Percentiles rank a stretch among this genome's conserved stretches.
Conservation (phyloP, 2,888 invertebrate genomes). For the Epistrophe eligans region DNA sequence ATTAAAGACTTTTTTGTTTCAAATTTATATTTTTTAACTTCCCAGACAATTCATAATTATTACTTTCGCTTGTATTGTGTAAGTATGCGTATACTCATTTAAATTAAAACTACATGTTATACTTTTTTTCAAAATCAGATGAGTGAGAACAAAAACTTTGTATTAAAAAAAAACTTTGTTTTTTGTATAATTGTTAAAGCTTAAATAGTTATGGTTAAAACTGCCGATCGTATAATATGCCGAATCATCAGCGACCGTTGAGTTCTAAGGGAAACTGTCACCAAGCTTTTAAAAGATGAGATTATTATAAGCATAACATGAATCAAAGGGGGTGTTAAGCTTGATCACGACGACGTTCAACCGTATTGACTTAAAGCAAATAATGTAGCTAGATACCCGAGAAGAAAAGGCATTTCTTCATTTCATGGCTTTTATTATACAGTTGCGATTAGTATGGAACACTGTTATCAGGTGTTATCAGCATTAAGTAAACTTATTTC, state of each 20-base stretch:
- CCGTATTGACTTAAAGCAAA: slow-evolving; percentile 58
- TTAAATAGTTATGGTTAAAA: too few relatives aligned
- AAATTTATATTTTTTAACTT: not conserved
- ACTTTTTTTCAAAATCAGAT: not conserved
- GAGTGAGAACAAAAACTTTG: too few relatives aligned
- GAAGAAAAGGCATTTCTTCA: slow-evolving; percentile 35
- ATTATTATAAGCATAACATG: slow-evolving; percentile 38
- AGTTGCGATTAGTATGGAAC: slow-evolving; percentile 3
- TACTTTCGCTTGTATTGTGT: not conserved
- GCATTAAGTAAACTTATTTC: slow-evolving; percentile 8
- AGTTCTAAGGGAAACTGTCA: slow-evolving; percentile 44
- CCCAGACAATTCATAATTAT: not conserved
- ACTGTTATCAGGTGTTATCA: slow-evolving; percentile 68
- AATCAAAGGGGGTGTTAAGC: slow-evolving; percentile 40
- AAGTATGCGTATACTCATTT: not conserved
- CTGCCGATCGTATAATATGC: not conserved
- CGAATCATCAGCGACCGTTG: slow-evolving; percentile 47
- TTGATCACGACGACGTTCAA: slow-evolving; percentile 29
- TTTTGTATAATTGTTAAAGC: too few relatives aligned
- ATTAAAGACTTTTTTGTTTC: not conserved
- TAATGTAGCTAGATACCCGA: slow-evolving; percentile 21
- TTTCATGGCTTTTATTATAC: slow-evolving; percentile 28
- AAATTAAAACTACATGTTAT: not conserved
- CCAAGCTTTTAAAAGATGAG: slow-evolving; percentile 22
- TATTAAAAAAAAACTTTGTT: too few relatives aligned